phyloP scores from a whole-genome alignment of 1,140 invertebrate genomes.

The Drosophila cardini region DNA sequence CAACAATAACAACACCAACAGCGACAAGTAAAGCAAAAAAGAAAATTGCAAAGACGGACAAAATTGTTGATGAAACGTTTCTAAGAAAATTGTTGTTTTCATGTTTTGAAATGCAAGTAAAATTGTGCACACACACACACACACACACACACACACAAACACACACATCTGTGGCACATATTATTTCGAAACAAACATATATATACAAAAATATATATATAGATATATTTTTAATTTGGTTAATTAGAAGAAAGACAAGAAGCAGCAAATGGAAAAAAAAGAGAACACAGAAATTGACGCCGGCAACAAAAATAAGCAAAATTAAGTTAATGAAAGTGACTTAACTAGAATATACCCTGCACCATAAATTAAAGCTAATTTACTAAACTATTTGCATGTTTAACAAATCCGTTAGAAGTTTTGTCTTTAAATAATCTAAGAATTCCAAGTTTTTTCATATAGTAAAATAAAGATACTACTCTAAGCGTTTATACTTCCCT shows the following conservation, averaged over 20 bases:
- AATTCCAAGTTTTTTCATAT: too few species aligned
- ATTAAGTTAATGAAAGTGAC: background rate
- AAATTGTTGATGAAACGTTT: conserved; percentile 44
- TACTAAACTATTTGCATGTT: too few species aligned
- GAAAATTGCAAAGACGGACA: conserved; percentile 39
- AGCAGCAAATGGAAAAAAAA: conserved; percentile 45
- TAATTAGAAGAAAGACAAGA: conserved; percentile 66
- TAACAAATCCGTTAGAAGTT: too few species aligned
- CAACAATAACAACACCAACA: background rate
- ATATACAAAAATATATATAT: conserved; percentile 22
- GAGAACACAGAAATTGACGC: conserved; percentile 32
- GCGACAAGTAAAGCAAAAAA: background rate
- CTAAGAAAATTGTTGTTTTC: conserved; percentile 48
- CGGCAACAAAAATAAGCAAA: conserved; percentile 52
- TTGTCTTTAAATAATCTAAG: too few species aligned
- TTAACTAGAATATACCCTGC: background rate
- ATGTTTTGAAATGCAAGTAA: conserved; percentile 55
- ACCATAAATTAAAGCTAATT: too few species aligned
- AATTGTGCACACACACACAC: conserved; percentile 21
- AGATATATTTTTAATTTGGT: conserved; percentile 74
- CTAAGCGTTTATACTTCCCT: background rate
- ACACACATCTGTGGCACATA: conserved; percentile 19
- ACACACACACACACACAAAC: background rate
- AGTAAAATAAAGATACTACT: too few species aligned
- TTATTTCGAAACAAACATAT: conserved; percentile 22